Conservation (phyloP, 2,113 vertebrate genomes). For the Notarius quadriscutis region DNA sequence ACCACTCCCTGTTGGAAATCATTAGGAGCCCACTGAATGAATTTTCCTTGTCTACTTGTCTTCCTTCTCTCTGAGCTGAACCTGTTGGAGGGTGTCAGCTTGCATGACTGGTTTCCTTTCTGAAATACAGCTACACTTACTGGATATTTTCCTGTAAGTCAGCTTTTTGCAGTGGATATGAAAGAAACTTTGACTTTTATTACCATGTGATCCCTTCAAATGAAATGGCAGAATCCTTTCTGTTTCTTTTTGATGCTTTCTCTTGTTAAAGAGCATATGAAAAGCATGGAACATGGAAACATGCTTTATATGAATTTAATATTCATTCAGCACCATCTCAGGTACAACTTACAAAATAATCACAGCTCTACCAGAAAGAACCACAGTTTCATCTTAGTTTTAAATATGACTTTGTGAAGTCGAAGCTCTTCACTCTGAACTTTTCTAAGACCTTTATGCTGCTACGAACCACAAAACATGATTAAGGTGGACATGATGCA, state of each 20-base stretch:
- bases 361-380: background rate
- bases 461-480: background rate
- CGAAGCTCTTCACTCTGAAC: background rate
- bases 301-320: constrained; percentile 6
- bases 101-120: constrained; percentile 40
- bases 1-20: constrained; percentile 46
- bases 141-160: constrained; percentile 9
- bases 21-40: constrained; percentile 50
- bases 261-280: background rate
- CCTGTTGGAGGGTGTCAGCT: constrained; percentile 36
- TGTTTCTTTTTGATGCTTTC: background rate
- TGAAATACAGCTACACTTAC: constrained; percentile 27
- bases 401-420: background rate
- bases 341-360: background rate
- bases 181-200: constrained; percentile 31
- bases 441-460: background rate
- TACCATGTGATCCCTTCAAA: background rate
- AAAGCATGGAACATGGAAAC: background rate
- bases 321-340: background rate
- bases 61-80: constrained; percentile 23
- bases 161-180: constrained; percentile 26
- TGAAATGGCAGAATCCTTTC: constrained; percentile 7
- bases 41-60: constrained; percentile 43
- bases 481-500: background rate
- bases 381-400: background rate